These are phyloP conservation scores for Belgica antarctica DNA, from an alignment of 2,888 invertebrate genomes.

Conservation along the genomic window DNA sequence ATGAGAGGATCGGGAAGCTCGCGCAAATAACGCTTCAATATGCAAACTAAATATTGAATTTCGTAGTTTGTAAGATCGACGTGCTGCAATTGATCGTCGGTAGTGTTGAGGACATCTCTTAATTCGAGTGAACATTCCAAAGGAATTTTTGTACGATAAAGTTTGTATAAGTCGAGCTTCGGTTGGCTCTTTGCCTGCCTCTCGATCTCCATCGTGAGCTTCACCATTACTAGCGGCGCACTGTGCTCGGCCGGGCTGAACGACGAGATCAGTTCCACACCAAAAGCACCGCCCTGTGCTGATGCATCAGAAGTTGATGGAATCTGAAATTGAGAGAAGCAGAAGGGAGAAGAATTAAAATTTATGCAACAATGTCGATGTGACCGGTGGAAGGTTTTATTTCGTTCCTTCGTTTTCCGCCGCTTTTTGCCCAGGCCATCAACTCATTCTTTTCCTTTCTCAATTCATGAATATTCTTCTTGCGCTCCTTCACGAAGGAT, in stretches of 20 bases:
- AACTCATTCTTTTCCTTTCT: not conserved
- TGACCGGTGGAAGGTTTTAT: too few species aligned
- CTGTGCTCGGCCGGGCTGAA: not conserved
- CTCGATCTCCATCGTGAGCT: slow-evolving; percentile 37
- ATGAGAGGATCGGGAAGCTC: slow-evolving; percentile 75
- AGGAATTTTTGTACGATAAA: slow-evolving; percentile 42
- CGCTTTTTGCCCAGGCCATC: too few species aligned
- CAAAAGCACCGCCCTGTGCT: slow-evolving; percentile 20
- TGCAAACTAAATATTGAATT: slow-evolving; percentile 46
- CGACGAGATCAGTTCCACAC: slow-evolving; percentile 34
- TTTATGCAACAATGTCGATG: not conserved
- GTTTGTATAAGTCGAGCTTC: slow-evolving; percentile 39
- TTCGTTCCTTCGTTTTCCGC: too few species aligned
- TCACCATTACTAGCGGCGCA: slow-evolving; percentile 27
- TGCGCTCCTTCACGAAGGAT: slow-evolving; percentile 26
- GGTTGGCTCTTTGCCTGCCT: slow-evolving; percentile 33
- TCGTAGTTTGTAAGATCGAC: slow-evolving; percentile 39
- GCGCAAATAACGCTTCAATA: slow-evolving; percentile 68
- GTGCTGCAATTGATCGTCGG: slow-evolving; percentile 33
- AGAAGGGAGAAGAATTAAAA: too few species aligned
- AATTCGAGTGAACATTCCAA: slow-evolving; percentile 37
- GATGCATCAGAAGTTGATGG: slow-evolving; percentile 7
- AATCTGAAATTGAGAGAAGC: slow-evolving; percentile 19
- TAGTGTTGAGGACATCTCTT: slow-evolving; percentile 42
- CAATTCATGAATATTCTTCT: not conserved